Percentiles rank a stretch among this genome's conserved stretches.
Conservation (phyloP, 2,113 vertebrate species). For the Burhinus oedicnemus region DNA sequence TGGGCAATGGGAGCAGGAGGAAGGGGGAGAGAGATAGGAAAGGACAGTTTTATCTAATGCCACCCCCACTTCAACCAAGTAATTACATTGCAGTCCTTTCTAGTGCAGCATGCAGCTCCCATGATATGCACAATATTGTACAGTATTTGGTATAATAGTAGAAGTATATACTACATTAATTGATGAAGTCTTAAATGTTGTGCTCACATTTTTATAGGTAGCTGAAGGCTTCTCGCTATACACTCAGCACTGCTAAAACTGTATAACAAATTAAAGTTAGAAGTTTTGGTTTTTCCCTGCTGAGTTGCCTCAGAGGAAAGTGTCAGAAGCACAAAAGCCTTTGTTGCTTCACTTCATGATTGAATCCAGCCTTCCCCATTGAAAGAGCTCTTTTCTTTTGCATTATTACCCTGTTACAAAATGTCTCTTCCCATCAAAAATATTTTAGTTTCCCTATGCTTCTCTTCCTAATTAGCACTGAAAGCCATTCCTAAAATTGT, state of each 20-base stretch:
- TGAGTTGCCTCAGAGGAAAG: conserved; percentile 27
- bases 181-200: background rate
- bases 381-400: conserved; percentile 3
- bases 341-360: conserved; percentile 17
- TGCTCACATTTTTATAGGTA: background rate
- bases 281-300: background rate
- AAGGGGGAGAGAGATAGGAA: background rate
- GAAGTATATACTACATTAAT: background rate
- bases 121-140: background rate
- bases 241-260: background rate
- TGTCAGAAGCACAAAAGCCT: conserved; percentile 30
- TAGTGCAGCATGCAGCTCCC: background rate
- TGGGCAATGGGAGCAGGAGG: background rate
- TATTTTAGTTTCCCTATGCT: background rate
- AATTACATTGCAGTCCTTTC: background rate
- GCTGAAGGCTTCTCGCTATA: background rate
- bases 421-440: conserved; percentile 10
- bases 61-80: background rate
- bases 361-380: conserved; percentile 16
- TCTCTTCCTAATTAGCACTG: conserved; percentile 20
- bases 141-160: background rate
- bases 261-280: background rate
- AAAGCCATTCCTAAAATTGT: background rate
- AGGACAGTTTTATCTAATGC: background rate
- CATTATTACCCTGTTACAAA: background rate